Percentiles rank a stretch among this genome's conserved stretches.
These are phyloP conservation scores for Bradysia coprophila DNA, from an alignment of 1,140 invertebrate species.

Conservation along the genomic window DNA sequence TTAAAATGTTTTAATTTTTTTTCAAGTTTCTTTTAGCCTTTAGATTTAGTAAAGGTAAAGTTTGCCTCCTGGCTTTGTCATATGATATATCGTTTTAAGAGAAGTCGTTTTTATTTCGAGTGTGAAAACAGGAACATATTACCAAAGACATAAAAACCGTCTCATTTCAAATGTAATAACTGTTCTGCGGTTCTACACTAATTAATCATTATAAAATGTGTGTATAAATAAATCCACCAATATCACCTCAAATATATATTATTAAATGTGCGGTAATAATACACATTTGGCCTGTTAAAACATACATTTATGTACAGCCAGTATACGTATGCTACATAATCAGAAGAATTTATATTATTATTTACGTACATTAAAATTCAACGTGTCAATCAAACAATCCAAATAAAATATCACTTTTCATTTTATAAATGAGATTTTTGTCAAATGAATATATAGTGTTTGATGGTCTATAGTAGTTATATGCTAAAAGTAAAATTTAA, in stretches of 20 bases:
- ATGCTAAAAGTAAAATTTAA: background rate
- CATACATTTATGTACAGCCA: background rate
- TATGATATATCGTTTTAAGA: too few species aligned
- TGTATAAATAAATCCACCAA: background rate
- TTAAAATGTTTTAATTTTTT: too few species aligned
- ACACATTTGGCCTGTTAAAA: background rate
- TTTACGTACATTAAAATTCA: background rate
- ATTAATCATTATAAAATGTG: background rate
- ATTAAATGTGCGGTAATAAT: background rate
- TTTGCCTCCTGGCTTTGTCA: too few species aligned
- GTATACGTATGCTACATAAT: background rate
- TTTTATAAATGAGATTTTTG: background rate
- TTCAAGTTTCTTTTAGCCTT: too few species aligned
- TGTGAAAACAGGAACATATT: too few species aligned
- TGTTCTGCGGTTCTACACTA: background rate
- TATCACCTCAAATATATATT: background rate
- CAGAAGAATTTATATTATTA: background rate
- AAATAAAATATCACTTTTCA: background rate
- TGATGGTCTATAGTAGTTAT: too few species aligned
- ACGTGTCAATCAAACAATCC: background rate
- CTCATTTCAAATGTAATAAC: too few species aligned
- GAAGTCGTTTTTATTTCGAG: too few species aligned
- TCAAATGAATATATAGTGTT: too few species aligned
- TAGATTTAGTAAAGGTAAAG: too few species aligned
- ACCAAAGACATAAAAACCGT: too few species aligned